Evolutionary conservation across 2,113 vertebrate genomes (phyloP).

Genomic region (Pandion haliaetus): DNA sequence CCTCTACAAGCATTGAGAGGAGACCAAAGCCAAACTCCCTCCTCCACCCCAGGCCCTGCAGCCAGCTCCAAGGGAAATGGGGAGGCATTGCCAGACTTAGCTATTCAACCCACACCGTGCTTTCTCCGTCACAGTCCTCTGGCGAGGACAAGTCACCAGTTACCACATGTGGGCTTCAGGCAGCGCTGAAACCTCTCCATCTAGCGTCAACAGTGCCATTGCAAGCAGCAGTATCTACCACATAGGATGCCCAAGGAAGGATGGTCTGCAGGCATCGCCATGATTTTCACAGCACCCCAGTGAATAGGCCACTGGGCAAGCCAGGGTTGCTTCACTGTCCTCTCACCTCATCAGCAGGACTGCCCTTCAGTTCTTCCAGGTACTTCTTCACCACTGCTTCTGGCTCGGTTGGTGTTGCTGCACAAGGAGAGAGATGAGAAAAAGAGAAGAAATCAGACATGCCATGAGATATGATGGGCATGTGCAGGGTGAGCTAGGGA

Average conservation of each 20-base stretch:
- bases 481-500: background rate
- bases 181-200: background rate
- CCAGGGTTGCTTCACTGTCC: background rate
- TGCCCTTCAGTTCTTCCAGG: slow-evolving; percentile 67
- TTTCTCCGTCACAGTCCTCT: background rate
- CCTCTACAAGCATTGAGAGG: background rate
- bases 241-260: background rate
- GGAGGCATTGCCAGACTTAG: background rate
- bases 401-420: slow-evolving; percentile 51
- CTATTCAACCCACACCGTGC: background rate
- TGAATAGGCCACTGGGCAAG: background rate
- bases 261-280: background rate
- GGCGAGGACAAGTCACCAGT: background rate
- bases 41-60: background rate
- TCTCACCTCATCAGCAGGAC: slow-evolving; percentile 74
- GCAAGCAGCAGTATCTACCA: background rate
- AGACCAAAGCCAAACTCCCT: background rate
- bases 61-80: background rate
- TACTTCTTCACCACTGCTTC: slow-evolving; percentile 80
- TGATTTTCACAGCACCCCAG: background rate
- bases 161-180: background rate
- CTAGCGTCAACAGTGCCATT: accelerated
- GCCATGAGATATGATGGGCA: accelerated
- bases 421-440: background rate
- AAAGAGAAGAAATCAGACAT: background rate